phyloP scores from a whole-genome alignment of 2,888 invertebrate species.

The Drosophila subquinaria region DNA sequence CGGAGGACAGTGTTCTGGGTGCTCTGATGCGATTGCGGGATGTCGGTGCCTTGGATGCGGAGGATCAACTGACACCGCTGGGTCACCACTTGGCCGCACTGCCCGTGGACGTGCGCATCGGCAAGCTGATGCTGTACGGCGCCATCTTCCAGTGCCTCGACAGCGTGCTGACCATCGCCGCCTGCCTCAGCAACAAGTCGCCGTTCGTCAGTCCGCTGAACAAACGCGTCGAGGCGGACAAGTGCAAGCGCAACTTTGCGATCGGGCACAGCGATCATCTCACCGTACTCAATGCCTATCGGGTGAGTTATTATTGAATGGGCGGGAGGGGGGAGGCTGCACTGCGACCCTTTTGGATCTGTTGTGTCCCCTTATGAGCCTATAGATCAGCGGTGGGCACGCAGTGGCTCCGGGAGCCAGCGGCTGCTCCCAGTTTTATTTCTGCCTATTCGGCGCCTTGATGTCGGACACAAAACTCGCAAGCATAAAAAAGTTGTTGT shows the following conservation, averaged over 20 bases:
- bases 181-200: conserved; percentile 92
- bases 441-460: too few species aligned
- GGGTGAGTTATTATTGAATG: conserved; percentile 86
- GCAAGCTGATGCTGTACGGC: conserved; percentile 96
- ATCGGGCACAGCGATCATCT: conserved; percentile 95
- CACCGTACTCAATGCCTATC: conserved; percentile 93
- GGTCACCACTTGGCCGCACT: conserved; percentile 95
- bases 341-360: too few species aligned
- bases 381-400: too few species aligned
- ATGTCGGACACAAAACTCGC: too few species aligned
- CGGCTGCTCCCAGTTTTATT: too few species aligned
- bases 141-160: conserved; percentile 96
- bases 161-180: conserved; percentile 96
- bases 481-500: too few species aligned
- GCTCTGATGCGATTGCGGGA: conserved; percentile 90
- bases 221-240: conserved; percentile 90
- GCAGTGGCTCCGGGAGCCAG: too few species aligned
- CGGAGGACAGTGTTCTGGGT: conserved; percentile 88
- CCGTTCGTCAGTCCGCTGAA: conserved; percentile 92
- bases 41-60: conserved; percentile 92
- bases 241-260: conserved; percentile 91
- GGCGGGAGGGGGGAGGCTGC: too few species aligned
- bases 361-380: too few species aligned
- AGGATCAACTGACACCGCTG: conserved; percentile 91
- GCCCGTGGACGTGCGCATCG: conserved; percentile 96